phyloP scores from a whole-genome alignment of 2,888 invertebrate species.

The Anthoptus insignis region DNA sequence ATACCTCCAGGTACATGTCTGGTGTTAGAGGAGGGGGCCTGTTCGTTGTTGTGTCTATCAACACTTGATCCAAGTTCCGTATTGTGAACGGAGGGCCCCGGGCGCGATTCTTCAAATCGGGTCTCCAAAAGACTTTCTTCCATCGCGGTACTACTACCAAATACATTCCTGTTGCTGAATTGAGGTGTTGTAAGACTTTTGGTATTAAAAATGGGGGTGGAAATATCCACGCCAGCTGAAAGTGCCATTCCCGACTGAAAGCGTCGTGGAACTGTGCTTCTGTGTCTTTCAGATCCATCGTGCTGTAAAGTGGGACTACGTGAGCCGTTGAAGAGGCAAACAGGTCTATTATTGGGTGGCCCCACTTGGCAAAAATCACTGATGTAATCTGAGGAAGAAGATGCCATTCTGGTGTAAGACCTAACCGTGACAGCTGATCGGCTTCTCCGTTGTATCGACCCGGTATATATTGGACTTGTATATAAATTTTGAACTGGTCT shows the following conservation, averaged over 20 bases:
- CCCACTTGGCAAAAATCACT: constrained; percentile 30
- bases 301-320: constrained; percentile 19
- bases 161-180: neutral
- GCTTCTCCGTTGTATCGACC: constrained; percentile 33
- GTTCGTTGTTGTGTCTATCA: constrained; percentile 22
- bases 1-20: constrained; percentile 25
- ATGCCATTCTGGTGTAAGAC: constrained; percentile 34
- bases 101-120: constrained; percentile 46
- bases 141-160: constrained; percentile 27
- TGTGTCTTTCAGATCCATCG: neutral
- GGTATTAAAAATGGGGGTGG: constrained; percentile 35
- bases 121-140: constrained; percentile 51
- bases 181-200: constrained; percentile 29
- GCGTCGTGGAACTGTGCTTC: constrained; percentile 21
- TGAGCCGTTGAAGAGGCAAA: constrained; percentile 27
- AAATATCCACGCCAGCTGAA: constrained; percentile 34
- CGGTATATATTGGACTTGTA: constrained; percentile 18
- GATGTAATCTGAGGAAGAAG: constrained; percentile 24
- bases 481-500: constrained; percentile 10
- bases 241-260: constrained; percentile 32
- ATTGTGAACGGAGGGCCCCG: constrained; percentile 26
- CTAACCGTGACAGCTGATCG: constrained; percentile 30
- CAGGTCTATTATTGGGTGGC: constrained; percentile 28
- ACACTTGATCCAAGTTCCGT: constrained; percentile 7
- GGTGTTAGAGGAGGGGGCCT: constrained; percentile 13